Evolutionary conservation across 2,797 vertebrate genomes (phyloP), one percentile per base, ranked within the genome.

Genomic region (Poecilia wingei): DNA sequence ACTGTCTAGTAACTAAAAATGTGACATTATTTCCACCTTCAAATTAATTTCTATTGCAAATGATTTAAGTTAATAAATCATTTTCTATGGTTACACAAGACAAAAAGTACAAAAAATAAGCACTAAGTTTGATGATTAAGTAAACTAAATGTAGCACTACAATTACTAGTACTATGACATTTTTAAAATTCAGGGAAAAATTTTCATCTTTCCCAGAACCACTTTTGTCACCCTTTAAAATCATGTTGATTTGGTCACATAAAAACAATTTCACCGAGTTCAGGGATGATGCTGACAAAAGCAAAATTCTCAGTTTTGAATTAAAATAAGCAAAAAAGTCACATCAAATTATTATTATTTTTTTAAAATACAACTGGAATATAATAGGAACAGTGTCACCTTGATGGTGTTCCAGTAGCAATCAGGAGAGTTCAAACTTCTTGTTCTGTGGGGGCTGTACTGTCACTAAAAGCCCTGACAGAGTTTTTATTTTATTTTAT

Each of bases 401-500:
- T 85, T 91, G 91, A 91, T 85, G 88, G 83, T 76, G 84, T 82
- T 36, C 31, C 66, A 66, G 74, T 47, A 74, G 77, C 46, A 68
- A 87, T 88, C 80, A 87, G 79, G 84, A 88, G 76, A 73, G 80
- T 55, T 81, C 73, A 79, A 76, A 76, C 28, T 79, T 82, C 75
- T 74, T 84, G 82, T 88, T 86, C 76, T 4, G 16, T 59, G 46
- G 77, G 72, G 1, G 55, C 12, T 10, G 53, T 16, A 72, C 49
- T 85, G 74, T 89, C 78, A 75, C 83, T 81, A 55, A 86, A 86
- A 85, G 61, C 81, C 90, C 84, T 92, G 89, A 93, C 89, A 86
- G 79, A 82, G 81, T 53, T 53, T 51, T 51, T 31, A 6, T 69
- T 43, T 1, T 41, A 0, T 41, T 41, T 41, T 41, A 1, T 66